phyloP scores from a whole-genome alignment of 2,888 invertebrate genomes.

The Anagyrus pseudococci region DNA sequence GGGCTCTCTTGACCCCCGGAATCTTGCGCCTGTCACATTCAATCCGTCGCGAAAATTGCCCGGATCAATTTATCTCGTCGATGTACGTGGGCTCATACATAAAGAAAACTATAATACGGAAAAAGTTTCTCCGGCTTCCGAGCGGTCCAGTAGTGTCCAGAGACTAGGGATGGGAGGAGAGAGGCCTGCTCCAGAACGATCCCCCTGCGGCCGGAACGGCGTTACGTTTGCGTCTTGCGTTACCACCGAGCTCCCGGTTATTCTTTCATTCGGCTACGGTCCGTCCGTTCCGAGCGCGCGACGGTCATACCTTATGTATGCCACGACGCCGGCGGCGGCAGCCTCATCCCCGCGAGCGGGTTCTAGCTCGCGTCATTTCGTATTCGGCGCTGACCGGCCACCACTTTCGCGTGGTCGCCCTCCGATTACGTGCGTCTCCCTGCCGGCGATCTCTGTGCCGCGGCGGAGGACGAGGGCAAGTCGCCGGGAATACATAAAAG shows the following conservation, averaged over 20 bases:
- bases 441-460: conserved; percentile 21
- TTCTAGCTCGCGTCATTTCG: conserved; percentile 49
- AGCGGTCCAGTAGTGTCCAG: background rate
- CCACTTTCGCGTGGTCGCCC: conserved; percentile 51
- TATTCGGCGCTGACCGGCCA: conserved; percentile 60
- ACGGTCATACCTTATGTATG: conserved; percentile 59
- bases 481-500: conserved; percentile 17
- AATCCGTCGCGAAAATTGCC: background rate
- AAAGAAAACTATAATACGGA: conserved; percentile 12
- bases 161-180: background rate
- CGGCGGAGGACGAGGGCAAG: background rate
- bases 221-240: background rate
- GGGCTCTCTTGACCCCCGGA: background rate
- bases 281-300: too few species aligned
- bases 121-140: background rate
- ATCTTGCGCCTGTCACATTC: background rate
- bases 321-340: conserved; percentile 45
- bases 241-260: background rate
- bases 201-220: background rate
- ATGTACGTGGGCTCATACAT: conserved; percentile 5
- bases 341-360: conserved; percentile 47
- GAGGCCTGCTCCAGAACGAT: background rate
- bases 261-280: conserved; percentile 20
- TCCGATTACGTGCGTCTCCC: conserved; percentile 41
- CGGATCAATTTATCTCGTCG: background rate